These are phyloP conservation scores for Mustela nigripes DNA, from an alignment of 2,113 vertebrate species.

Conservation along the genomic window DNA sequence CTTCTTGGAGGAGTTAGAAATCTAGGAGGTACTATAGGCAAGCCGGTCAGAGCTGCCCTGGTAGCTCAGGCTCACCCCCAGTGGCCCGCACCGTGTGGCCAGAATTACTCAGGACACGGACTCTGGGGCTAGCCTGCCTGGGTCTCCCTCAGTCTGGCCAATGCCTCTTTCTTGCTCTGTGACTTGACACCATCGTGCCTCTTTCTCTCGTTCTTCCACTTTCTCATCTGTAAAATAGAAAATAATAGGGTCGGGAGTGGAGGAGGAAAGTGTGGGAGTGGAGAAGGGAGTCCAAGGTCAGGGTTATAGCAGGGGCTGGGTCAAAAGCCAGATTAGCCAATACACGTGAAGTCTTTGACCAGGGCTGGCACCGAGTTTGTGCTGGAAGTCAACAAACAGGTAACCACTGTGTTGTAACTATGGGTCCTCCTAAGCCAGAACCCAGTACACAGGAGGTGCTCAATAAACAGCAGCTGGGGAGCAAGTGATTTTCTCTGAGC, in stretches of 20 bases:
- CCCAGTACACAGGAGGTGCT: not conserved
- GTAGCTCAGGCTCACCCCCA: not conserved
- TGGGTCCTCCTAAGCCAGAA: not conserved
- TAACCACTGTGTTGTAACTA: not conserved
- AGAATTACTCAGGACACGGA: not conserved
- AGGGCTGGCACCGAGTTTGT: fast-evolving
- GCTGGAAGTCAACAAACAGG: no score
- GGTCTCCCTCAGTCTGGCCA: not conserved
- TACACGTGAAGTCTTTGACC: not conserved
- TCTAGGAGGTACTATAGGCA: not conserved
- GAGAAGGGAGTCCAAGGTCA: not conserved
- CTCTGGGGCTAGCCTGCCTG: not conserved
- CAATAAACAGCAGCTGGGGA: not conserved
- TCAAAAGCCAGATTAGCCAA: not conserved
- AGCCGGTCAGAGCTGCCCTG: not conserved
- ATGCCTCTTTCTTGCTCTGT: not conserved
- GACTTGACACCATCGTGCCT: not conserved
- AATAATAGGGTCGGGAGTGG: not conserved
- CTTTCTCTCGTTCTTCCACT: not conserved
- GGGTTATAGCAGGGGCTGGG: not conserved
- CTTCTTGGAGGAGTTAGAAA: not conserved
- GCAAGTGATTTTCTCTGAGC: not conserved
- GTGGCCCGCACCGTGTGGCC: not conserved
- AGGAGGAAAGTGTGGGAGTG: not conserved
- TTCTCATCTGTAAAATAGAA: not conserved